These are phyloP conservation scores for Platerodrilus igneus DNA, from an alignment of 2,888 invertebrate genomes.

Conservation along the genomic window DNA sequence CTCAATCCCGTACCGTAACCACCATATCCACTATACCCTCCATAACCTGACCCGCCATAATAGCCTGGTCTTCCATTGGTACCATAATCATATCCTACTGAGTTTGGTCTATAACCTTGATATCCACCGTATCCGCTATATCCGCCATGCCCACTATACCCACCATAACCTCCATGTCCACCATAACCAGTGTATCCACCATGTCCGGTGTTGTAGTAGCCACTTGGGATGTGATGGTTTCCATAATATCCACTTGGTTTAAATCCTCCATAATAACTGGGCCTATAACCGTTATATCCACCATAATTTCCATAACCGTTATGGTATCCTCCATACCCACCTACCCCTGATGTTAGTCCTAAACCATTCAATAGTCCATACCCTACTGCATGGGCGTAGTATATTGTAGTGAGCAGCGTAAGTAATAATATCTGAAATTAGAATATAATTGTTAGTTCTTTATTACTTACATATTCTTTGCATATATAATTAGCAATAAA, in stretches of 20 bases:
- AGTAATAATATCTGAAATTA: conserved; percentile 24
- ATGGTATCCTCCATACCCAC: conserved; percentile 14
- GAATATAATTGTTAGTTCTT: no score
- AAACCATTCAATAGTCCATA: conserved; percentile 21
- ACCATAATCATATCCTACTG: not conserved
- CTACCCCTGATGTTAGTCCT: conserved; percentile 3
- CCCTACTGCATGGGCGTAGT: conserved; percentile 21
- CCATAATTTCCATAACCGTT: conserved; percentile 13
- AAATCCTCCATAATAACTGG: conserved; percentile 12
- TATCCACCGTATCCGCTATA: conserved; percentile 13
- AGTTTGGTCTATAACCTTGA: conserved; percentile 7
- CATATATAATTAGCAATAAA: no score
- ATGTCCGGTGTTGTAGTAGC: conserved; percentile 12
- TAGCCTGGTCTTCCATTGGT: not conserved
- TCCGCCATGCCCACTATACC: conserved; percentile 9
- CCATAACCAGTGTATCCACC: conserved; percentile 16
- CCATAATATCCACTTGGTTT: conserved; percentile 16
- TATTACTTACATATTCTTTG: no score
- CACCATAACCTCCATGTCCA: conserved; percentile 16
- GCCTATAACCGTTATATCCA: conserved; percentile 12
- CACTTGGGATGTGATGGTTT: conserved; percentile 9
- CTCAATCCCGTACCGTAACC: conserved; percentile 11
- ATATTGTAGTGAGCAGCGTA: conserved; percentile 5
- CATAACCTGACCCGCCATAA: conserved; percentile 14
- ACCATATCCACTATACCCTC: conserved; percentile 11